Evolutionary conservation across 2,797 vertebrate species (phyloP).

Genomic region (Notolepis coatsorum): DNA sequence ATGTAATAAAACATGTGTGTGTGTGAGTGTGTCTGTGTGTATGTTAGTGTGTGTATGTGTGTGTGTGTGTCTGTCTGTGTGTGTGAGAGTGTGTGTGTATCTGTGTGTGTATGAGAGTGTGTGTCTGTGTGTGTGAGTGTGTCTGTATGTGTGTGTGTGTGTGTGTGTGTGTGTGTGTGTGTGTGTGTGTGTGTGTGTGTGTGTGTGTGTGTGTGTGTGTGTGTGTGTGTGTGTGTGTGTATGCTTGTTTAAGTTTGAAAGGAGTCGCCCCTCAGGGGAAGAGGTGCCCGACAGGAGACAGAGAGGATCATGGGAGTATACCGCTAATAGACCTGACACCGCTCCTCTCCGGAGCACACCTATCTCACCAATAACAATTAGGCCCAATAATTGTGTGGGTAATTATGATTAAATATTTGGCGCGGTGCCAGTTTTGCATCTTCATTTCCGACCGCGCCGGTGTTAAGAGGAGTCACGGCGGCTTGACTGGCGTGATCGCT

Average conservation of each 20-base stretch:
- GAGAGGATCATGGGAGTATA: constrained; percentile 58
- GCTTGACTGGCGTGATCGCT: constrained; percentile 13
- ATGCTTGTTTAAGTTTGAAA: neutral
- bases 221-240: too few relatives aligned
- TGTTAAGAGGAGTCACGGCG: constrained; percentile 41
- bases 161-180: too few relatives aligned
- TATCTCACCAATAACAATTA: constrained; percentile 82
- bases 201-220: neutral
- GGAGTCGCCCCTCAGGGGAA: constrained; percentile 25
- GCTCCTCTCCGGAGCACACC: constrained; percentile 62
- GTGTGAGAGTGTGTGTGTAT: neutral
- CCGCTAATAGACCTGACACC: constrained; percentile 68
- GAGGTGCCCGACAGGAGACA: constrained; percentile 31
- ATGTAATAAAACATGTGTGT: too few relatives aligned
- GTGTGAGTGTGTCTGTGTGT: neutral
- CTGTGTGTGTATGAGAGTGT: neutral
- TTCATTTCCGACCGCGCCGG: constrained; percentile 53
- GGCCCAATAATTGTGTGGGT: constrained; percentile 77
- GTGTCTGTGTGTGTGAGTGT: neutral
- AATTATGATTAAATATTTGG: constrained; percentile 83
- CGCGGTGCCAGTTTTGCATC: constrained; percentile 57
- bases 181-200: neutral
- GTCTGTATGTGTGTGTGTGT: neutral
- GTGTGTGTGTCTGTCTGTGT: neutral
- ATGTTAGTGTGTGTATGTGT: constrained; percentile 13